Conservation (phyloP, 2,113 vertebrate species). For the Acanthochromis polyacanthus region DNA sequence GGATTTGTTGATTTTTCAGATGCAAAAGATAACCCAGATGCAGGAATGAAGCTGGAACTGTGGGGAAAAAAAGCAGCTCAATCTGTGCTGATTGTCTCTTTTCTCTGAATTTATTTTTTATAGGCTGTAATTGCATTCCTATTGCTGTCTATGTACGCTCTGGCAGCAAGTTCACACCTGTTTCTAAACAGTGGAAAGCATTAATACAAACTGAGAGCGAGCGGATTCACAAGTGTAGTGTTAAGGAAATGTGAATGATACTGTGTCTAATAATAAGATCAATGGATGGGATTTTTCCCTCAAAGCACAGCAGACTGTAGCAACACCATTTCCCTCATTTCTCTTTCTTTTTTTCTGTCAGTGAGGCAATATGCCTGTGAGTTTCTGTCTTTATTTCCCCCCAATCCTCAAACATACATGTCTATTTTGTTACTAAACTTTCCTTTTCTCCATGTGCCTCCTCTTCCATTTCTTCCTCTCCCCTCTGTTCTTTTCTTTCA, state of each 20-base stretch:
- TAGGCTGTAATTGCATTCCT: background rate
- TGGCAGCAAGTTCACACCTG: slow-evolving; percentile 20
- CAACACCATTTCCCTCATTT: background rate
- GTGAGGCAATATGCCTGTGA: background rate
- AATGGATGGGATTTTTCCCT: background rate
- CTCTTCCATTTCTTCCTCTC: slow-evolving; percentile 13
- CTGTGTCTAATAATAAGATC: background rate
- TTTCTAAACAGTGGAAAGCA: background rate
- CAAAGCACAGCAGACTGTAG: background rate
- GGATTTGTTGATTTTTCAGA: background rate
- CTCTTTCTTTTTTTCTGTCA: slow-evolving; percentile 7
- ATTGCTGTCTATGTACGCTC: background rate
- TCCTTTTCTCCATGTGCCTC: slow-evolving; percentile 30
- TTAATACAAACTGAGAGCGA: background rate
- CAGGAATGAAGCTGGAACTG: background rate
- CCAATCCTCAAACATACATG: slow-evolving; percentile 38
- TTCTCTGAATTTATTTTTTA: background rate
- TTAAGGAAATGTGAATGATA: background rate
- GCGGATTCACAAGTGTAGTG: background rate
- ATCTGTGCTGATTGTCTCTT: background rate
- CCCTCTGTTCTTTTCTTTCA: slow-evolving; percentile 33
- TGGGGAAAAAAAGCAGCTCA: background rate
- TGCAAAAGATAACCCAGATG: background rate
- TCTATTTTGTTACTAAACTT: slow-evolving; percentile 48
- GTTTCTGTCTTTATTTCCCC: background rate